Evolutionary conservation across 2,888 invertebrate species (phyloP), one percentile per base, ranked within the genome.

Genomic region (Augiades crinisus): DNA sequence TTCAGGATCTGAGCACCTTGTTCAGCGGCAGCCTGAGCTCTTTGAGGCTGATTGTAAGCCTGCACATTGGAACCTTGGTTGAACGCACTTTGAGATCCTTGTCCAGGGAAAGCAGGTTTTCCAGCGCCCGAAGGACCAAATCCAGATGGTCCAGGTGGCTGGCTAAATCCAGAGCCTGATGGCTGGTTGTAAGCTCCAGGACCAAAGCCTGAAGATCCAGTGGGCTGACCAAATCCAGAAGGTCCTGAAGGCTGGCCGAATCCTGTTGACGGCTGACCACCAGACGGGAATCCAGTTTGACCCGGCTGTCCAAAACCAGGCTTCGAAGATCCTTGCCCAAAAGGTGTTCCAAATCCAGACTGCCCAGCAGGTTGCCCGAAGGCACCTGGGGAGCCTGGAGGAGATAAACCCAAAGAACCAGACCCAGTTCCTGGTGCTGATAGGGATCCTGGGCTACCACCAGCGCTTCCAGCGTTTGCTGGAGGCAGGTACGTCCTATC

Each of bases 401-500:
- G 46, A 41, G 54, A 14, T 36, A 55, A 50, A 16, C 57, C 52
- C n/a, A 49, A 41, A 1, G 49, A 19, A 8, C 40, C 47, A 6
- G 47, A 30, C 1, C 65, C 64, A 30, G 88, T n/a, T n/a, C n/a
- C n/a, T n/a, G n/a, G 89, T 6, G 86, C 78, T 2, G 63, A 70
- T 27, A 89, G 58, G 5, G 81, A 70, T 7, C 83, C 88, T 37
- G 86, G 81, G 37, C 83, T 83, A 0, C 88, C 89, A 10, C 89
- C 89, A 59, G 89, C 81, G 3, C 75, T 71, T 0, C 72, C 77
- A 53, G 88, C 89, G 43, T 67, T 77, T 14, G 73, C 67, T n/a
- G 88, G 88, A 33, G 89, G 89, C 16, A 89, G 72, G 63, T 89
- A 89, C 5, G 82, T 78, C 59, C 86, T 74, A 61, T 89, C 89